phyloP scores from a whole-genome alignment of 1,140 invertebrate genomes.

The Trachelipus rathkii region DNA sequence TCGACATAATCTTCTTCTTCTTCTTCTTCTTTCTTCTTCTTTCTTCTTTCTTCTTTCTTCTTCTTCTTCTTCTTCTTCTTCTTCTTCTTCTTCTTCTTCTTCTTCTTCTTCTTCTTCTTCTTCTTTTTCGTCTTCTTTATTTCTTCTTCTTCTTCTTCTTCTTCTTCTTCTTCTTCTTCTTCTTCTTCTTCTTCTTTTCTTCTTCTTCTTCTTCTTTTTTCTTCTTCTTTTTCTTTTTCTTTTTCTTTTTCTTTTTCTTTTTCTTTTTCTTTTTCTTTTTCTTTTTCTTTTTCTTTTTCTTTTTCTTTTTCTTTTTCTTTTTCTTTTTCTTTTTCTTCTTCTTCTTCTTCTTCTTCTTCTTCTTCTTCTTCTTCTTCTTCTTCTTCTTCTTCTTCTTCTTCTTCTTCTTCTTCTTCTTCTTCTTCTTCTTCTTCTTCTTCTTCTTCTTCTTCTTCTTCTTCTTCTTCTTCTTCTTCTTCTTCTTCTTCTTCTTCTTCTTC shows the following conservation, averaged over 20 bases:
- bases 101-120: too few species aligned
- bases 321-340: constrained; percentile 9
- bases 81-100: too few species aligned
- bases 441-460: constrained; percentile 9
- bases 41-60: too few species aligned
- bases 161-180: too few species aligned
- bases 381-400: constrained; percentile 9
- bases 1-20: too few species aligned
- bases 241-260: constrained; percentile 3
- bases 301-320: constrained; percentile 10
- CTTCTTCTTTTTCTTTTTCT: constrained; percentile 4
- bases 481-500: constrained; percentile 9
- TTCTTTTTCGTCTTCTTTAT: too few species aligned
- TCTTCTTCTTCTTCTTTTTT: constrained; percentile 10
- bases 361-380: constrained; percentile 9
- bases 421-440: constrained; percentile 9
- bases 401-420: constrained; percentile 9
- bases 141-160: too few species aligned
- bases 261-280: constrained; percentile 10
- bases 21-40: too few species aligned
- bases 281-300: constrained; percentile 9
- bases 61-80: too few species aligned
- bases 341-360: neutral
- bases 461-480: constrained; percentile 9
- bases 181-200: constrained; percentile 11